phyloP scores from a whole-genome alignment of 2,797 vertebrate genomes.

The Parotocinclus haroldoi region DNA sequence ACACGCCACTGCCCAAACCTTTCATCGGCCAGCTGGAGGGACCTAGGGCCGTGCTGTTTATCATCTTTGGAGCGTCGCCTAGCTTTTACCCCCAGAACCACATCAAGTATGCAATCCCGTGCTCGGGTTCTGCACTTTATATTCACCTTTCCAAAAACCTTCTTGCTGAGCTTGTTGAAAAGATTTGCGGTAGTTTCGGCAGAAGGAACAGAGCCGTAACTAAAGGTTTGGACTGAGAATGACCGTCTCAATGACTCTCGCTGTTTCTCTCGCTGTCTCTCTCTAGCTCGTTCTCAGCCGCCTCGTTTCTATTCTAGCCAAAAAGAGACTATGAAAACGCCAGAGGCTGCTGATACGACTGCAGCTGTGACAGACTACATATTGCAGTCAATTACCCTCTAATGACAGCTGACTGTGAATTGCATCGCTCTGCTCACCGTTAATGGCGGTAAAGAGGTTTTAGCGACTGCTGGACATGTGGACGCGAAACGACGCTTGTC shows the following conservation, averaged over 20 bases:
- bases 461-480: too few species aligned
- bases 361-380: slow-evolving; percentile 47
- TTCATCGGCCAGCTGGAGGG: not conserved
- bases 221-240: slow-evolving; percentile 30
- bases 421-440: slow-evolving; percentile 11
- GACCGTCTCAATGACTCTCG: not conserved
- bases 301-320: slow-evolving; percentile 23
- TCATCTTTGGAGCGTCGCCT: too few species aligned
- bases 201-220: slow-evolving; percentile 18
- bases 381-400: slow-evolving; percentile 59
- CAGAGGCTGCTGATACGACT: slow-evolving; percentile 51
- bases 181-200: slow-evolving; percentile 1
- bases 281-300: slow-evolving; percentile 21
- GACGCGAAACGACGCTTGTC: too few species aligned
- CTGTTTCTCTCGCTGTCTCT: slow-evolving; percentile 32
- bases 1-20: not conserved
- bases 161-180: slow-evolving; percentile 56
- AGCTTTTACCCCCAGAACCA: not conserved
- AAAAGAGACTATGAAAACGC: slow-evolving; percentile 54
- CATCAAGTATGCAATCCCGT: slow-evolving; percentile 42
- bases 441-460: too few species aligned
- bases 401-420: slow-evolving; percentile 63
- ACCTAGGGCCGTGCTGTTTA: too few species aligned
- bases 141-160: slow-evolving; percentile 48
- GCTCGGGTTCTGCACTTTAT: slow-evolving; percentile 29